Evolutionary conservation across 1,140 invertebrate species (phyloP), one percentile per base, ranked within the genome.

Genomic region (Plutomurus gul): DNA sequence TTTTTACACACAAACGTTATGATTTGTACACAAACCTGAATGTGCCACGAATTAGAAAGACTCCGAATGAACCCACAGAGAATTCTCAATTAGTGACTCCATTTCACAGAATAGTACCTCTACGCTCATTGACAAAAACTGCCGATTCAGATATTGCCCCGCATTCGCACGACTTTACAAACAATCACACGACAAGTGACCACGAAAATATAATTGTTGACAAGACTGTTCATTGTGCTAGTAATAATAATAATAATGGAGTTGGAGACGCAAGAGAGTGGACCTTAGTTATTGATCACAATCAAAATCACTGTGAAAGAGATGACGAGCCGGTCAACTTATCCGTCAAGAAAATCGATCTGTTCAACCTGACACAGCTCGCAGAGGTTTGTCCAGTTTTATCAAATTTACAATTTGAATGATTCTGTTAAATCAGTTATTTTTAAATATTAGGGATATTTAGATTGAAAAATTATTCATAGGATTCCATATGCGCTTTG

Each of bases 321-420:
- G 75, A 75, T 43, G 60, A 73, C 4, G 72, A 81, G 36, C 80
- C 83, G 20, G 82, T 82, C 16, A 81, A 83, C 56, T 72, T 83
- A 40, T 82, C 83, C 43, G 56, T 83, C 11, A 81, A 82, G 40
- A 82, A 81, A 71, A 80, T 84, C 80, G 91, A 92, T 82, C 87
- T 93, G 16, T 93, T 92, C 86, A 93, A 93, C 82, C 87, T 93
- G 11, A 92, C 91, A 7, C 91, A 93, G 85, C 85, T 93, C 65
- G 92, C 92, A 4, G 91, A 93, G 85, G 92, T 93, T 13, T 91
- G 90, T 43, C 8, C 20, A 49, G 4, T 10, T 47, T n/a, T 20
- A 49, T 49, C n/a, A n/a, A n/a, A n/a, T 22, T 22, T 40, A 7
- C 7, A 40, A 13, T 11, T 40, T 73, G 75, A 83, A 91, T 40